These are phyloP conservation scores for Melanotaenia nigrans DNA, from an alignment of 2,797 vertebrate genomes.

Conservation along the genomic window DNA sequence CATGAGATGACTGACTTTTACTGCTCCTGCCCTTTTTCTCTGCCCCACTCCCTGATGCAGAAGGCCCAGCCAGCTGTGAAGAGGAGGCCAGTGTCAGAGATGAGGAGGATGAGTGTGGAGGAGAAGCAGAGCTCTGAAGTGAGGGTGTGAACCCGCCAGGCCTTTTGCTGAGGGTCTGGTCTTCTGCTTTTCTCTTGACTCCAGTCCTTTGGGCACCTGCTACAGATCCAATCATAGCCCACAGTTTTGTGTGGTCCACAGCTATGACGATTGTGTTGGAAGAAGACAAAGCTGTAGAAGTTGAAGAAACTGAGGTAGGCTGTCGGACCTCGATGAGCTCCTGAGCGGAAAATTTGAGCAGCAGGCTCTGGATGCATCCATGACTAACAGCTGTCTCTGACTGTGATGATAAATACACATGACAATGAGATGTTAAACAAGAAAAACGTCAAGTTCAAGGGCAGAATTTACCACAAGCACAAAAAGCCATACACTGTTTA, in stretches of 20 bases:
- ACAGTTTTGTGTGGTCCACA: slow-evolving; percentile 93
- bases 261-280: slow-evolving; percentile 86
- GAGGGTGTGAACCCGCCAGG: slow-evolving; percentile 72
- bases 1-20: slow-evolving; percentile 86
- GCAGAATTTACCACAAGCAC: not conserved
- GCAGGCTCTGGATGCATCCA: slow-evolving; percentile 88
- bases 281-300: slow-evolving; percentile 73
- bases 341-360: slow-evolving; percentile 94
- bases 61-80: slow-evolving; percentile 69
- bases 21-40: slow-evolving; percentile 87
- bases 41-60: slow-evolving; percentile 69
- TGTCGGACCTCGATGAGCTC: slow-evolving; percentile 92
- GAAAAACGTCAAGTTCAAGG: not conserved
- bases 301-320: slow-evolving; percentile 78
- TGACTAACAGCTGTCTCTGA: slow-evolving; percentile 85
- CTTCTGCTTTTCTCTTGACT: slow-evolving; percentile 84
- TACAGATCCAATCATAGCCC: slow-evolving; percentile 88
- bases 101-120: slow-evolving; percentile 68
- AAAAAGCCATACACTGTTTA: slow-evolving; percentile 86
- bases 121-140: slow-evolving; percentile 70
- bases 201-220: slow-evolving; percentile 73
- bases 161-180: slow-evolving; percentile 74
- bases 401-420: slow-evolving; percentile 60
- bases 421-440: not conserved
- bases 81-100: slow-evolving; percentile 75